Base-by-base conservation (phyloP, 2,888 invertebrate genomes). In the Bugulina stolonifera region DNA sequence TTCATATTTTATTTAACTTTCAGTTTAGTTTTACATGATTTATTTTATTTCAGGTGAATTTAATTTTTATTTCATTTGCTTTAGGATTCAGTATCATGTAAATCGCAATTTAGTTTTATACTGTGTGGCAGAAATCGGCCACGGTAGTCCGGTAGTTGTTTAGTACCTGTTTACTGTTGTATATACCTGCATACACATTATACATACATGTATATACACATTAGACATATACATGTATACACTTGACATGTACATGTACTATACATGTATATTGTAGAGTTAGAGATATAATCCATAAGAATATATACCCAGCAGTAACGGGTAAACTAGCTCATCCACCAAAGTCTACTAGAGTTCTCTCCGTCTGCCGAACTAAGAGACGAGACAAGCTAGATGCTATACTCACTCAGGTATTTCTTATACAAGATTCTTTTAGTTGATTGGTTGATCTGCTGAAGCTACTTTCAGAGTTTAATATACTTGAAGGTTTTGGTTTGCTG, bases 321-420 rank as follows among this genome's bases (percentile, higher is more conserved):
- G 72, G 54, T 29, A 35, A 64, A 43, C 23, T 54, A 2, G 52
- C 35, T 43, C 52, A 70, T 25, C 70, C 70, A 25, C 1, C 29
- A 2, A 87, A 88, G 74, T 89, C 89, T 87, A 89, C 88, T 75
- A 85, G 88, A 27, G 89, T 25, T 5, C 22, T 52, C 10, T n/a
- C 70, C 18, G 25, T 70, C 43, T 10, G 3, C 22, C 89, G 77
- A 88, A 89, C 77, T 83, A 89, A 64, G 64, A 22, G 64, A 18
- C 64, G 64, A 58, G 91, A 91, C 81, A 87, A 89, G 75, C 90
- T 91, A 1, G 91, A 91, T 79, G 89, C 90, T 78, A 87, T 91
- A 73, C 85, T 91, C 72, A 64, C 27, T 25, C 64, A 64, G 32
- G 64, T 64, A 29, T 5, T n/a, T n/a, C n/a, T n/a, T n/a, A n/a